phyloP scores from a whole-genome alignment of 1,140 invertebrate species.

The Sycobia sp. region DNA sequence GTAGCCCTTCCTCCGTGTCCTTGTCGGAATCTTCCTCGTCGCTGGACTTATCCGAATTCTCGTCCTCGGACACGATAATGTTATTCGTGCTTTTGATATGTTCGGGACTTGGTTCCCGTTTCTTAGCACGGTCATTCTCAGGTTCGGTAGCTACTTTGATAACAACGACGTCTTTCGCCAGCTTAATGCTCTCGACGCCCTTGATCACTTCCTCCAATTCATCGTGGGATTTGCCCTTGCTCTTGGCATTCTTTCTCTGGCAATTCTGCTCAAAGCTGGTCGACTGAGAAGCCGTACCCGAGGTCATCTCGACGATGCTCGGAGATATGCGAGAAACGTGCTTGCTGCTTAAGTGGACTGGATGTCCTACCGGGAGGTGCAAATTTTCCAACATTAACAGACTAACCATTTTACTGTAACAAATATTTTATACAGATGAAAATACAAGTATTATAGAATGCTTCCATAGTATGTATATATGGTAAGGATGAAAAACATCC shows the following conservation, averaged over 20 bases:
- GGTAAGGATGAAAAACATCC: too few species aligned
- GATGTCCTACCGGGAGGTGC: background rate
- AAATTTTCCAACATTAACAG: slow-evolving; percentile 2
- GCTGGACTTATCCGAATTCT: background rate
- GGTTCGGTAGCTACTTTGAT: background rate
- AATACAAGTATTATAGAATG: too few species aligned
- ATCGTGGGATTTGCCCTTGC: background rate
- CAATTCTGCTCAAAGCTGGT: too few species aligned
- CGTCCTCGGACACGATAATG: background rate
- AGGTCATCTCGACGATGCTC: background rate
- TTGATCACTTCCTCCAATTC: slow-evolving; percentile 1
- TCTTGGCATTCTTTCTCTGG: background rate
- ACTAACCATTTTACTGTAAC: background rate
- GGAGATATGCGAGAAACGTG: background rate
- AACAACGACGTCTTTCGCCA: background rate
- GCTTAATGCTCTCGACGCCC: background rate
- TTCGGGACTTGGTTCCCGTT: background rate
- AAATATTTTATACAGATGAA: too few species aligned
- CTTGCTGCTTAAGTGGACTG: too few species aligned
- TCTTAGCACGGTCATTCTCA: background rate
- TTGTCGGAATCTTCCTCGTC: slow-evolving; percentile 5
- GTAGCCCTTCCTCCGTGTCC: slow-evolving; percentile 36
- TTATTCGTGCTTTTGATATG: background rate
- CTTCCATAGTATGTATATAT: too few species aligned
- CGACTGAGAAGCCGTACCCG: too few species aligned